A percentile compares a stretch with the other conserved stretches of the same genome.
phyloP scores from a whole-genome alignment of 2,888 invertebrate genomes.

The Rapana venosa region DNA sequence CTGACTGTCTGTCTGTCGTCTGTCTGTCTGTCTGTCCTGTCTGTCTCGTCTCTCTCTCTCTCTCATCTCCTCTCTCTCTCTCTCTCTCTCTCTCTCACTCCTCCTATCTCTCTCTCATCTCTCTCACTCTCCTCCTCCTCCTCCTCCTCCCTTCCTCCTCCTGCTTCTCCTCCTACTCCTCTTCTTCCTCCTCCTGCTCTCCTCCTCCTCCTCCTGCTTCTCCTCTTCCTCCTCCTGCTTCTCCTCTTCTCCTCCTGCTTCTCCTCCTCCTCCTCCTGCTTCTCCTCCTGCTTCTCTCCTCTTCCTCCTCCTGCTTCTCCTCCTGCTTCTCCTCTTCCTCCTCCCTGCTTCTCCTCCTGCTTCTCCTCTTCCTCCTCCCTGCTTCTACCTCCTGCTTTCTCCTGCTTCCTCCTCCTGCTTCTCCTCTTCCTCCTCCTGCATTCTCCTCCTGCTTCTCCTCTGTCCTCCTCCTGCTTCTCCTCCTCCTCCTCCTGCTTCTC shows the following conservation, averaged over 20 bases:
- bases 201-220: too few species aligned
- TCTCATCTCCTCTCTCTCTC: neutral
- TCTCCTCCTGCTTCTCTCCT: neutral
- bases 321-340: neutral
- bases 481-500: neutral
- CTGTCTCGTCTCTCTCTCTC: neutral
- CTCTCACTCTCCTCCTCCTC: too few species aligned
- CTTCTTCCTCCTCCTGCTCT: neutral
- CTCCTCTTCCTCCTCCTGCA: neutral
- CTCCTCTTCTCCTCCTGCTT: neutral
- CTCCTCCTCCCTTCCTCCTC: neutral
- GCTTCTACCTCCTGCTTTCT: neutral
- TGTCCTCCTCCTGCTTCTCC: neutral
- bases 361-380: neutral
- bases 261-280: neutral
- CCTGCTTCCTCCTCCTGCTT: neutral
- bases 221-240: too few species aligned
- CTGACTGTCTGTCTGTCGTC: constrained; percentile 3
- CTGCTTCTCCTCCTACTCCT: neutral
- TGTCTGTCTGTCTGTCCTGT: neutral
- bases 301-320: neutral
- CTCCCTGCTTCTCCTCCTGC: neutral
- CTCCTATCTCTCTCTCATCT: too few species aligned
- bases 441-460: neutral
- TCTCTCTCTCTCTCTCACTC: too few species aligned